These are phyloP conservation scores for Coelopa pilipes DNA, from an alignment of 2,888 invertebrate species.

Conservation along the genomic window DNA sequence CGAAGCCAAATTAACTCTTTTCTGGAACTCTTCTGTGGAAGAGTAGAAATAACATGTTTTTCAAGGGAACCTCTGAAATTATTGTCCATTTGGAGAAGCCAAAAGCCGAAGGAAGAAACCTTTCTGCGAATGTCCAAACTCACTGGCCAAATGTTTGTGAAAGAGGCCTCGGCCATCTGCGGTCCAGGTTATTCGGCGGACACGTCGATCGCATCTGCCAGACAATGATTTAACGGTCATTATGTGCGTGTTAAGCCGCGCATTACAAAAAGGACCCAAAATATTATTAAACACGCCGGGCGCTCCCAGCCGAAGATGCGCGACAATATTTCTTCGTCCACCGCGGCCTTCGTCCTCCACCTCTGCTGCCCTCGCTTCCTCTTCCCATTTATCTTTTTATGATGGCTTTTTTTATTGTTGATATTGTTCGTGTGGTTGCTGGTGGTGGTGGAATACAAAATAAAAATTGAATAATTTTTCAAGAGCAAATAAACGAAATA, in stretches of 20 bases:
- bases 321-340: conserved; percentile 22
- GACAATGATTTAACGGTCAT: conserved; percentile 40
- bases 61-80: no score
- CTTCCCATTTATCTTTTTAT: no score
- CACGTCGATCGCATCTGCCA: conserved; percentile 28
- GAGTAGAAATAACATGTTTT: no score
- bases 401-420: conserved; percentile 9
- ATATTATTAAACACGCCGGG: conserved; percentile 20
- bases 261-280: conserved; percentile 28
- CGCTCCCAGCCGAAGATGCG: neutral
- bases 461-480: conserved; percentile 37
- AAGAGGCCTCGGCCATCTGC: neutral
- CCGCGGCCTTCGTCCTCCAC: neutral
- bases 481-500: conserved; percentile 34
- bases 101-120: neutral
- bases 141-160: neutral
- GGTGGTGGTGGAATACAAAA: conserved; percentile 18
- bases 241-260: conserved; percentile 37
- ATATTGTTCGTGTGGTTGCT: neutral
- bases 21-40: no score
- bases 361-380: neutral
- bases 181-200: neutral
- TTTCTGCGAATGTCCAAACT: no score
- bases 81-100: no score
- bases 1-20: no score